phyloP scores from a whole-genome alignment of 1,140 invertebrate species.

The Acyrthosiphon pisum region DNA sequence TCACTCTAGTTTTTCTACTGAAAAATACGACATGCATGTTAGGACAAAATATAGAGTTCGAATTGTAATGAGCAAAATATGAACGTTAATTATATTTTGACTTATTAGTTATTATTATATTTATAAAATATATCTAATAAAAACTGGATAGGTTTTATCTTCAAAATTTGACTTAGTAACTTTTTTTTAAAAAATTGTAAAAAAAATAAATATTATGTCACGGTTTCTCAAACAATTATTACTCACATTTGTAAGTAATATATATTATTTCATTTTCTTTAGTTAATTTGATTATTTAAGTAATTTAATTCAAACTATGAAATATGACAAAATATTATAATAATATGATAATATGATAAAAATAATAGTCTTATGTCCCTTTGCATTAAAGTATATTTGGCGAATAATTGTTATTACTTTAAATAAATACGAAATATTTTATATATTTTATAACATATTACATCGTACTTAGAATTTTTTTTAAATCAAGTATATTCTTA shows the following conservation, averaged over 20 bases:
- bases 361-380: background rate
- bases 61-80: background rate
- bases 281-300: background rate
- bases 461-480: background rate
- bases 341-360: no score
- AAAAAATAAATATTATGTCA: background rate
- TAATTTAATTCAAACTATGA: background rate
- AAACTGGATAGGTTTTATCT: background rate
- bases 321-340: no score
- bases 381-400: background rate
- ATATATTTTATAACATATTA: background rate
- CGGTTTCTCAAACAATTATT: background rate
- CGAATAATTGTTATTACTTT: background rate
- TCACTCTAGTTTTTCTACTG: background rate
- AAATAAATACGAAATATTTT: background rate
- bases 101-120: background rate
- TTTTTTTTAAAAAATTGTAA: background rate
- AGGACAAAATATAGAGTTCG: background rate
- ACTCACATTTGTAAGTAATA: background rate
- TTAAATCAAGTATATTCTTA: background rate
- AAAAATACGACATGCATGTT: background rate
- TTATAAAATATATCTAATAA: background rate
- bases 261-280: background rate
- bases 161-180: background rate
- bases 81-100: background rate